phyloP scores from a whole-genome alignment of 2,888 invertebrate species.

The Temnothorax ravouxi region DNA sequence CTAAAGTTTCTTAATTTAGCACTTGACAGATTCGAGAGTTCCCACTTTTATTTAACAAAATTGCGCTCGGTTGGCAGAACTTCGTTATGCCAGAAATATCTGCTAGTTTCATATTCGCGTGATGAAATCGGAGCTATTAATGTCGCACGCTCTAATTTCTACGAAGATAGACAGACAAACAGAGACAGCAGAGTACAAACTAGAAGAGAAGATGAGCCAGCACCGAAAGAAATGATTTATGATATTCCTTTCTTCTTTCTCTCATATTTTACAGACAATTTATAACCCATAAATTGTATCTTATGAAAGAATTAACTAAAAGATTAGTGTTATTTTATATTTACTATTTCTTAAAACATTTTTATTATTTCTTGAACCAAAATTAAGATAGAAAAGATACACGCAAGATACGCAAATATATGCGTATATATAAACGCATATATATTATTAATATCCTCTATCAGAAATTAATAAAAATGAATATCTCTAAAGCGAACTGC shows the following conservation, averaged over 20 bases:
- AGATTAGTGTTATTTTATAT: not conserved
- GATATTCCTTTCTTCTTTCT: not conserved
- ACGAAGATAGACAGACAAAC: slow-evolving; percentile 11
- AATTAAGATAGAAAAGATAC: not conserved
- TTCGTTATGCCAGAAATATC: slow-evolving; percentile 68
- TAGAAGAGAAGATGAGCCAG: slow-evolving; percentile 1
- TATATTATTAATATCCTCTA: not conserved
- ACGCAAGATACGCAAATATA: not conserved
- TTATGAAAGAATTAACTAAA: not conserved
- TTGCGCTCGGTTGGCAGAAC: slow-evolving; percentile 38
- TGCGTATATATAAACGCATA: not conserved
- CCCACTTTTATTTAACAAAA: slow-evolving; percentile 53
- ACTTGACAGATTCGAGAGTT: slow-evolving; percentile 49
- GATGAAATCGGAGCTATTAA: slow-evolving; percentile 74
- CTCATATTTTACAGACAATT: not conserved
- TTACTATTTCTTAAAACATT: not conserved
- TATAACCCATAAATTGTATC: not conserved
- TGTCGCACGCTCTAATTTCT: slow-evolving; percentile 73
- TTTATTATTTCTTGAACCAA: not conserved
- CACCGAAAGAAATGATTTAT: not conserved
- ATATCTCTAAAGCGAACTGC: not conserved
- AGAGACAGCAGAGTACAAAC: slow-evolving; percentile 19
- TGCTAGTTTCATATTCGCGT: slow-evolving; percentile 66
- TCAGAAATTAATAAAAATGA: slow-evolving; percentile 1
- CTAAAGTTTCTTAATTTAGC: slow-evolving; percentile 57